Base-by-base conservation (phyloP, 1,140 invertebrate genomes). In the Microplitis demolitor region DNA sequence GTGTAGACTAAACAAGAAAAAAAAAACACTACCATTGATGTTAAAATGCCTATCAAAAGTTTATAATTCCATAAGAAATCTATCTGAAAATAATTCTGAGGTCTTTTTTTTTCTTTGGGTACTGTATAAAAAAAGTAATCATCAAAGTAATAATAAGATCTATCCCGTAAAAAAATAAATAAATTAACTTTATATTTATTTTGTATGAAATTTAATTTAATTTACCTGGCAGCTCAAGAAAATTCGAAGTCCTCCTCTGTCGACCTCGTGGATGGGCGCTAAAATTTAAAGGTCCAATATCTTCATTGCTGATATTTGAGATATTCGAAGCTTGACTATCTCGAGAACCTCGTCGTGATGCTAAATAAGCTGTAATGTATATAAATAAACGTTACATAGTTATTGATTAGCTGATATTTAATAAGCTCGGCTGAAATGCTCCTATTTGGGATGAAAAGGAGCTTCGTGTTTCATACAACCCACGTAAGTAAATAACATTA, bases 181-280 rank as follows among this genome's bases (percentile, higher is more conserved):
- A 24, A 24, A 24, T 24, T 24, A 24, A 24, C 24, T 24, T 24
- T 24, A 24, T 24, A 24, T 24, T 24, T 24, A 24, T 24, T 24
- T 24, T 24, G 24, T 24, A 24, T 24, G 24, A 24, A 24, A 24
- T 24, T 24, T 24, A 24, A 24, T 4, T 54, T 5, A 60, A 37
- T 37, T 11, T 78, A 95, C 94, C 93, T 84, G 94, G 94, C 76
- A 96, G 85, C 84, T 95, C 94, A n/a, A 96, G 85, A 82, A 95
- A 95, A 84, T 96, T 96, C 0, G 93, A 95, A 3, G 93, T 95
- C 66, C 94, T 87, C 4, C 94, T 86, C 80, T 95, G 93, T 14
- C 93, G 88, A 9, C 91, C 91, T 4, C 93, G 89, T 69, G 91
- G 90, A 56, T 93, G 93, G 72, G 91, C 91, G 77, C 91, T 93